Conservation (phyloP, 2,797 vertebrate genomes). For the Ptychobarbus kaznakovi region DNA sequence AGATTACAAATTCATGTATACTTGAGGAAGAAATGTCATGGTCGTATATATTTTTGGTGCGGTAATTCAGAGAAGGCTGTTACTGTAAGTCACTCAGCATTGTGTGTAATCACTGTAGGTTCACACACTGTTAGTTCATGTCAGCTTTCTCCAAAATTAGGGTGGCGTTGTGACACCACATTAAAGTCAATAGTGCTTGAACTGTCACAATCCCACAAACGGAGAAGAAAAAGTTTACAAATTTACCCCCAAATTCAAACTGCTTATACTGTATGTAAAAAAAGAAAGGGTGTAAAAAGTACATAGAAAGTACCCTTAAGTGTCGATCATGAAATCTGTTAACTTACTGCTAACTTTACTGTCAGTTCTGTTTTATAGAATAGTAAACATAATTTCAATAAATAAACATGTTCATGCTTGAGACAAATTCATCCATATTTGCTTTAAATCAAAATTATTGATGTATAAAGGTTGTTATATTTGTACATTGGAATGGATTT, state of each 20-base stretch:
- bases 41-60: slow-evolving; percentile 45
- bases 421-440: neutral
- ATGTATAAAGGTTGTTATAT: neutral
- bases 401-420: neutral
- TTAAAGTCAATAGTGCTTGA: slow-evolving; percentile 12
- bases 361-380: neutral
- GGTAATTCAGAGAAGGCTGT: slow-evolving; percentile 49
- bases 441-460: neutral
- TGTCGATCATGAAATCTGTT: neutral
- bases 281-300: neutral
- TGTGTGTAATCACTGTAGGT: slow-evolving; percentile 48
- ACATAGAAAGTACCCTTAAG: neutral
- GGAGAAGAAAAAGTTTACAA: neutral
- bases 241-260: neutral
- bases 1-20: slow-evolving; percentile 30
- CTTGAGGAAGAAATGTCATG: slow-evolving; percentile 29
- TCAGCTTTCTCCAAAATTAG: slow-evolving; percentile 45
- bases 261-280: neutral
- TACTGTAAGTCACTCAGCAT: slow-evolving; percentile 53
- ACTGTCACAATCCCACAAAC: slow-evolving; percentile 1
- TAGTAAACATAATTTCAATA: neutral
- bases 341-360: slow-evolving; percentile 14
- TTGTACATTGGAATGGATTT: neutral
- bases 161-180: neutral
- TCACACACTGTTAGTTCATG: slow-evolving; percentile 44